Conservation (phyloP, 2,113 vertebrate species). For the Phainopepla nitens region DNA sequence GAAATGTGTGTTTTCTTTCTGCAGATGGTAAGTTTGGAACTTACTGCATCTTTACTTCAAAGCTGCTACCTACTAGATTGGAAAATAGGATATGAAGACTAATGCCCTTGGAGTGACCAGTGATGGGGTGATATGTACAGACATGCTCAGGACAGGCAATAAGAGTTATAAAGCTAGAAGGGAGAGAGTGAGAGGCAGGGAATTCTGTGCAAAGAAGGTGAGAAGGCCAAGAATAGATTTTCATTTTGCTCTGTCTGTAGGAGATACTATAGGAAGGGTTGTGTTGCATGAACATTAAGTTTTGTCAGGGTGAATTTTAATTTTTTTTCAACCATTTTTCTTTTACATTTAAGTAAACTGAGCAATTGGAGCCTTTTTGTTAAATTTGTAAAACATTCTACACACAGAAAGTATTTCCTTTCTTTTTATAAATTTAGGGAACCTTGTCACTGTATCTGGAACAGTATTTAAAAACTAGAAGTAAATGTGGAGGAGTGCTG, state of each 20-base stretch:
- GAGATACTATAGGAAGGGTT: not conserved
- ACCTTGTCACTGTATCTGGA: not conserved
- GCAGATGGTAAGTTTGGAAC: not conserved
- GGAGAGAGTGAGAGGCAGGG: not conserved
- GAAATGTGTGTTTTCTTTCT: not conserved
- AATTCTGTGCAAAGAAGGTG: not conserved
- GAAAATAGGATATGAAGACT: not conserved
- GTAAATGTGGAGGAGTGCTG: not conserved
- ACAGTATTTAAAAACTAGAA: not conserved
- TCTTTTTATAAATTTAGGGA: not conserved
- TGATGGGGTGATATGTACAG: not conserved
- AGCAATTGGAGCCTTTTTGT: not conserved
- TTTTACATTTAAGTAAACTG: not conserved
- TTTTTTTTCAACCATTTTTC: not conserved
- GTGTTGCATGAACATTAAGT: not conserved
- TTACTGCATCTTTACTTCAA: not conserved
- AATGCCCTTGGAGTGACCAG: not conserved
- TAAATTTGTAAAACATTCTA: not conserved
- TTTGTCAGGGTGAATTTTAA: not conserved
- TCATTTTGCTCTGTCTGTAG: not conserved
- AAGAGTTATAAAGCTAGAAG: not conserved
- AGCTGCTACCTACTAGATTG: not conserved
- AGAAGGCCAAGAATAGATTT: not conserved
- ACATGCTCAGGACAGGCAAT: not conserved
- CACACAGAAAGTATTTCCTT: not conserved